phyloP scores from a whole-genome alignment of 2,113 vertebrate species.

The Polypterus bichir region DNA sequence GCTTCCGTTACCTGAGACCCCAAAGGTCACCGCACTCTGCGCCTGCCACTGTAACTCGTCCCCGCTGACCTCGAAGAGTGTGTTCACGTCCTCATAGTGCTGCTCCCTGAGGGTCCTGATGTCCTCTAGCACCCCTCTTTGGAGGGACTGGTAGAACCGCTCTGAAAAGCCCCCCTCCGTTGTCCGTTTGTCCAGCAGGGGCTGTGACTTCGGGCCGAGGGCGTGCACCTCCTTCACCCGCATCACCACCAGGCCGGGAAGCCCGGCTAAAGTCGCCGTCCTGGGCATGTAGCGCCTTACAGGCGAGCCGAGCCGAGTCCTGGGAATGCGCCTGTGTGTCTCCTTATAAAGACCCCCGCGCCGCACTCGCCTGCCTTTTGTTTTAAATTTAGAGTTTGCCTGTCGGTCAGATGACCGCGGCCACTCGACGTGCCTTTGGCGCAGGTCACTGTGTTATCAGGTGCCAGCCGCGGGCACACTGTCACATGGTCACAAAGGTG shows the following conservation, averaged over 20 bases:
- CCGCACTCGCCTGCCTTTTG: slow-evolving; percentile 6
- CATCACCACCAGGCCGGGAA: background rate
- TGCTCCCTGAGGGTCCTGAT: slow-evolving; percentile 27
- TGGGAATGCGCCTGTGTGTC: background rate
- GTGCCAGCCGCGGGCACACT: too few species aligned
- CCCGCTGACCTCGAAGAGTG: slow-evolving; percentile 40
- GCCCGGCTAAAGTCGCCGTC: background rate
- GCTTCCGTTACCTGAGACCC: slow-evolving; percentile 47
- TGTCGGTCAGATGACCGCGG: slow-evolving; percentile 9
- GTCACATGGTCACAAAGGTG: too few species aligned
- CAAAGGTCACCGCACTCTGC: slow-evolving; percentile 35
- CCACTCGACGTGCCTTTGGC: slow-evolving; percentile 1
- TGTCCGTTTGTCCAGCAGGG: background rate
- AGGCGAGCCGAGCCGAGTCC: too few species aligned
- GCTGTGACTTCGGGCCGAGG: background rate
- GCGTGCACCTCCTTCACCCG: slow-evolving; percentile 2
- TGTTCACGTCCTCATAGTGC: slow-evolving; percentile 36
- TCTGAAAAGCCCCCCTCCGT: slow-evolving; percentile 5
- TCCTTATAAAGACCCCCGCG: slow-evolving; percentile 4
- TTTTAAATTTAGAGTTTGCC: slow-evolving; percentile 19
- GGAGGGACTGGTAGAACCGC: slow-evolving; percentile 36
- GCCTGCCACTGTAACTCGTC: slow-evolving; percentile 49
- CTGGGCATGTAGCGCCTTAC: background rate
- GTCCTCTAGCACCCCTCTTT: slow-evolving; percentile 34
- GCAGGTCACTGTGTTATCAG: slow-evolving; percentile 1